A percentile compares a stretch with the other conserved stretches of the same genome.
These are phyloP conservation scores for Diadophis punctatus DNA, from an alignment of 2,113 vertebrate genomes.

Conservation along the genomic window DNA sequence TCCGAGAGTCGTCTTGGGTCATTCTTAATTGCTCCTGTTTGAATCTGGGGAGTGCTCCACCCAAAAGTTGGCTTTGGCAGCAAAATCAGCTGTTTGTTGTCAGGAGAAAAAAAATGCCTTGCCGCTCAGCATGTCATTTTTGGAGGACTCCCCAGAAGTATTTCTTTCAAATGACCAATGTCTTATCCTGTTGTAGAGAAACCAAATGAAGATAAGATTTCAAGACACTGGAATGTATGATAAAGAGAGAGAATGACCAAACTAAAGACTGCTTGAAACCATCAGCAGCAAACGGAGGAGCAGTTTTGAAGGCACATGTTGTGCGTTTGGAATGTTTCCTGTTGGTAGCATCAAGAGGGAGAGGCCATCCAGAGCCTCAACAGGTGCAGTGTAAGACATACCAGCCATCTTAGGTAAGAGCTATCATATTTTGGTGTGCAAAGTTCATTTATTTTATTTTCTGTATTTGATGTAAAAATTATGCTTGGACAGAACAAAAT, in stretches of 20 bases:
- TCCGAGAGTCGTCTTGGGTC: not conserved
- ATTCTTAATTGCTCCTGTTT: not conserved
- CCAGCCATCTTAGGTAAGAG: conserved; percentile 53
- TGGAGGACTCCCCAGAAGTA: not conserved
- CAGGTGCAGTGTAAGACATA: conserved; percentile 51
- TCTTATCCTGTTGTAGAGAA: not conserved
- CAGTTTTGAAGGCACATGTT: rapidly evolving
- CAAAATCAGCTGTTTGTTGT: not conserved
- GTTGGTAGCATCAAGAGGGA: conserved; percentile 21
- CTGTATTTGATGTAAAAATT: not conserved
- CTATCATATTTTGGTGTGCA: rapidly evolving
- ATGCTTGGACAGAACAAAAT: not conserved
- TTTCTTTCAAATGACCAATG: rapidly evolving
- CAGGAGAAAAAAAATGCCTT: not conserved
- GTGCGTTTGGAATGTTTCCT: not conserved
- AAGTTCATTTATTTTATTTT: not conserved
- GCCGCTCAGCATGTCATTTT: not conserved
- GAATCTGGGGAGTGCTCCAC: not conserved
- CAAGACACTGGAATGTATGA: rapidly evolving
- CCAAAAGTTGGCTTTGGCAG: not conserved
- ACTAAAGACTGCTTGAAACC: rapidly evolving
- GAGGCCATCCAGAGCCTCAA: conserved; percentile 36
- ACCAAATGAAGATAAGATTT: rapidly evolving
- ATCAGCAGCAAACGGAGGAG: not conserved
- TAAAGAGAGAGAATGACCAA: not conserved